These are phyloP conservation scores for Euphydryas editha DNA, from an alignment of 2,888 invertebrate species.

Conservation along the genomic window DNA sequence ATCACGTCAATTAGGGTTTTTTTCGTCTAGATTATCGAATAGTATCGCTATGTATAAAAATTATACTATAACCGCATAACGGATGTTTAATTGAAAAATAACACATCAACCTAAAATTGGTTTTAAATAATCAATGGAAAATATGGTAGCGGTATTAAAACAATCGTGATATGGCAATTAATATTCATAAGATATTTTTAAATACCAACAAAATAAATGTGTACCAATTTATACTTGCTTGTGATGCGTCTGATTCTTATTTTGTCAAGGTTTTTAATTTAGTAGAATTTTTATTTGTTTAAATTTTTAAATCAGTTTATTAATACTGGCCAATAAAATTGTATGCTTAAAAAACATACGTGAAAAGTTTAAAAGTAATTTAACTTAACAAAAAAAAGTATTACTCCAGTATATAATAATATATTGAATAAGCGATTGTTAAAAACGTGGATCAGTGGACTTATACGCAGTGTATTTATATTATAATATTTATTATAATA, in stretches of 20 bases:
- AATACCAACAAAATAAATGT: not conserved
- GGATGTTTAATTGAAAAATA: conserved; percentile 14
- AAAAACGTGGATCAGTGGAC: too few species aligned
- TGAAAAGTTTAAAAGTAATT: too few species aligned
- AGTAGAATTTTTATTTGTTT: not conserved
- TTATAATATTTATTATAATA: too few species aligned
- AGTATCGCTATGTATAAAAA: conserved; percentile 15
- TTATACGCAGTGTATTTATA: too few species aligned
- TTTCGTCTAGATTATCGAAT: conserved; percentile 17
- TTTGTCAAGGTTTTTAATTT: not conserved
- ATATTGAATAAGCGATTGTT: too few species aligned
- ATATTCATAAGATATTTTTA: conserved; percentile 40
- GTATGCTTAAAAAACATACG: too few species aligned
- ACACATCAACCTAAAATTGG: not conserved
- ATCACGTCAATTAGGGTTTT: conserved; percentile 23
- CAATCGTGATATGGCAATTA: conserved; percentile 22
- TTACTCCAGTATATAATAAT: too few species aligned
- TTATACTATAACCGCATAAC: conserved; percentile 14
- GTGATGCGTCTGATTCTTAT: not conserved
- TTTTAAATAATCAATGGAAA: conserved; percentile 10
- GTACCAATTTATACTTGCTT: not conserved
- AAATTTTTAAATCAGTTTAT: too few species aligned
- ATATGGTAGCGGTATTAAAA: conserved; percentile 15
- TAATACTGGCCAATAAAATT: too few species aligned
- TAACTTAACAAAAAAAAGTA: too few species aligned